Base-by-base conservation (phyloP, 2,797 vertebrate genomes). In the Dryobates pubescens region DNA sequence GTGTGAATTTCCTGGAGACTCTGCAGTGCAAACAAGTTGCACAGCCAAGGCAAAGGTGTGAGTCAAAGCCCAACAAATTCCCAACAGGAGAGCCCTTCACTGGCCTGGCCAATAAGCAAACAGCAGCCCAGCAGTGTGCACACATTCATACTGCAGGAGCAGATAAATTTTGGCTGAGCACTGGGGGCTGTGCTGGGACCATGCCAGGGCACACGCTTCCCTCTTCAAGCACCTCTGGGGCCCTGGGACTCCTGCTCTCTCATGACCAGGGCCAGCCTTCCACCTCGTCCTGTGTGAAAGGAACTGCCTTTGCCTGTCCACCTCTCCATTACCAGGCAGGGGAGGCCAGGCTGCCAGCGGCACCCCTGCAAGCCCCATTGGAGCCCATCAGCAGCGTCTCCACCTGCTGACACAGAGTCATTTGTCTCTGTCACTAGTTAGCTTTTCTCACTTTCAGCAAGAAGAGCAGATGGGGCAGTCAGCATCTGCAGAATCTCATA, bases 181-280 rank as follows among this genome's bases (percentile, higher is more conserved):
- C 4, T 0, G 0, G 3, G 0, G 7, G 5, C 20, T 78, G 24
- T 0, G 0, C 36, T 1, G 3, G 45, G 24, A 26, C 5, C 1
- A 0, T 32, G 17, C 13, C 4, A 4, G 23, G 41, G 5, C 34
- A 32, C 14, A 17, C 0, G 1, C 27, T 32, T 10, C 45, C 41
- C 9, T 53, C 54, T 59, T 36, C 0, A 4, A 26, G 26, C 26
- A 23, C 24, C 0, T 0, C 41, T 45, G 47, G 45, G 30, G 4
- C 13, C 6, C 22, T 22, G 16, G n/a, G 27, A 30, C 17, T 38
- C 32, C 54, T 75, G 9, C 0, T 0, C 18, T 80, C 9, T 13
- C 16, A 27, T 22, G 16, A 34, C 30, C 4, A 4, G 23, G n/a
- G 36, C 13, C 36, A 26, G 36, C 6, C 15, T 7, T 3, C 24